Percentiles rank a stretch among this genome's conserved stretches.
Evolutionary conservation across 2,797 vertebrate species (phyloP).

Genomic region (Gambusia yucatana): DNA sequence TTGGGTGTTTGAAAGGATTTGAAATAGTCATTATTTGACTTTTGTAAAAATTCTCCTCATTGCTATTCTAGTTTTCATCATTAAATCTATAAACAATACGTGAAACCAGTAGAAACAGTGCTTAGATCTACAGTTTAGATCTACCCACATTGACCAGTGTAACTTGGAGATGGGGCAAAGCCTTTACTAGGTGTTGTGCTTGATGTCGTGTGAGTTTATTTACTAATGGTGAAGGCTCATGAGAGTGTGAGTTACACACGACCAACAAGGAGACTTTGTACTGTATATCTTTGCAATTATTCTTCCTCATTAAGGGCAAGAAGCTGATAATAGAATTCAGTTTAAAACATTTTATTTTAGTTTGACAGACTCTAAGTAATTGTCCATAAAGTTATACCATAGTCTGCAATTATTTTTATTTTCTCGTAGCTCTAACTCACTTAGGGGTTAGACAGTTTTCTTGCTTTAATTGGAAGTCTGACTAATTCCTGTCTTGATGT

Average conservation of each 20-base stretch:
- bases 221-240: conserved; percentile 55
- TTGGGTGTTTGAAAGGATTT: conserved; percentile 17
- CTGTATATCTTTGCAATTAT: conserved; percentile 70
- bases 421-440: conserved; percentile 15
- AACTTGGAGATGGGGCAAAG: conserved; percentile 48
- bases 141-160: conserved; percentile 38
- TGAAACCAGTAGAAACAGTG: conserved; percentile 25
- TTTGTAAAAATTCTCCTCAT: conserved; percentile 24
- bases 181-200: conserved; percentile 56
- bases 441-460: conserved; percentile 19
- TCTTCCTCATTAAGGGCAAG: conserved; percentile 61
- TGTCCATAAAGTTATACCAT: conserved; percentile 19
- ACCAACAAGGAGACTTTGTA: conserved; percentile 45
- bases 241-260: conserved; percentile 35
- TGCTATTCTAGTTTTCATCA: conserved; percentile 14
- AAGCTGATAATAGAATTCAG: conserved; percentile 65
- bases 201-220: conserved; percentile 61
- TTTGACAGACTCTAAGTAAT: conserved; percentile 19
- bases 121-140: conserved; percentile 14
- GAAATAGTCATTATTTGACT: conserved; percentile 32
- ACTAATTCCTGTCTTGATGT: conserved; percentile 19
- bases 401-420: conserved; percentile 13
- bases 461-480: conserved; percentile 18
- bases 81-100: conserved; percentile 11
- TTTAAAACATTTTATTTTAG: conserved; percentile 55